Conservation (phyloP, 2,113 vertebrate species). For the Suricata suricatta region DNA sequence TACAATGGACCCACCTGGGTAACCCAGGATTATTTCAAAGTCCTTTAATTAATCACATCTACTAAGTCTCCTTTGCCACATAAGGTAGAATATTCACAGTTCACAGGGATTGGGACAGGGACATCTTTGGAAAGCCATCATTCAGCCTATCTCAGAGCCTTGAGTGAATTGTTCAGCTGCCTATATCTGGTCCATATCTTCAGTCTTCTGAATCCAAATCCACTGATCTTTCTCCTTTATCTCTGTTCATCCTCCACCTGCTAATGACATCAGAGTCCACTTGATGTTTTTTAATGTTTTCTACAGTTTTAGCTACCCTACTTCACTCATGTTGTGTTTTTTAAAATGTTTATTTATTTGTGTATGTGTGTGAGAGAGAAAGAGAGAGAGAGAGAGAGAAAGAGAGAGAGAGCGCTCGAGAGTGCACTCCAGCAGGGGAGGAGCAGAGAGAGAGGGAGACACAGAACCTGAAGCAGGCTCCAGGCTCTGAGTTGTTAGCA, state of each 20-base stretch:
- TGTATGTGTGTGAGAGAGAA: too few species aligned
- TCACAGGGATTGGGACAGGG: not conserved
- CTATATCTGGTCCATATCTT: not conserved
- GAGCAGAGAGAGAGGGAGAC: too few species aligned
- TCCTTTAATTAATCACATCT: not conserved
- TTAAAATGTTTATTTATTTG: too few species aligned
- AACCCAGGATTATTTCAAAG: not conserved
- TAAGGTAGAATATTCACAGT: not conserved
- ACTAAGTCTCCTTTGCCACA: not conserved
- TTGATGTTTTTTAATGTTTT: not conserved
- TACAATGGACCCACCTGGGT: not conserved
- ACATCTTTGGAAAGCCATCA: not conserved
- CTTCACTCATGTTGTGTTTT: not conserved
- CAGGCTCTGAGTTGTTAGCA: too few species aligned
- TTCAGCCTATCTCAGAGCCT: not conserved
- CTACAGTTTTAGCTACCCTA: not conserved
- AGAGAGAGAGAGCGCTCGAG: too few species aligned
- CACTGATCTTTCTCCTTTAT: not conserved
- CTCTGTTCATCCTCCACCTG: not conserved
- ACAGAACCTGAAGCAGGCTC: too few species aligned
- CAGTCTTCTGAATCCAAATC: not conserved
- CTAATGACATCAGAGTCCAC: not conserved
- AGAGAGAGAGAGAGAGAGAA: too few species aligned
- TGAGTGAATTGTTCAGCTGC: not conserved
- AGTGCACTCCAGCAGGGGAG: too few species aligned